These are phyloP conservation scores for Nipponacmea schrenckii DNA, from an alignment of 2,888 invertebrate species.

Conservation along the genomic window DNA sequence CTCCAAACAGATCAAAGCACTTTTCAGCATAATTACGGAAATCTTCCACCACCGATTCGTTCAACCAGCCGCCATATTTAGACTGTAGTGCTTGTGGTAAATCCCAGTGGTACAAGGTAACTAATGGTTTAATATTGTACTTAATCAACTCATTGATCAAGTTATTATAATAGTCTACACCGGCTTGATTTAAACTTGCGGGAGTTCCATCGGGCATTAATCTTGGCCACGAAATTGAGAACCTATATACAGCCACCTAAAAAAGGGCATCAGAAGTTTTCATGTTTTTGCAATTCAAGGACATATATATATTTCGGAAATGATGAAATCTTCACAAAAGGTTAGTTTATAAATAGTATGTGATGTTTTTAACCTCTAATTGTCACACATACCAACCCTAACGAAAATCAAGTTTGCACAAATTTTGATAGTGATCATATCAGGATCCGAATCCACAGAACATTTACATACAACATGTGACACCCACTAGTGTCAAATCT, in stretches of 20 bases:
- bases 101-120: conserved; percentile 71
- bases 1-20: conserved; percentile 59
- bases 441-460: too few relatives aligned
- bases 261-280: conserved; percentile 6
- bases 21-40: conserved; percentile 61
- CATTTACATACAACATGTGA: too few relatives aligned
- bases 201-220: conserved; percentile 76
- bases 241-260: conserved; percentile 64
- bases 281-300: too few relatives aligned
- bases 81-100: conserved; percentile 63
- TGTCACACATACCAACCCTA: too few relatives aligned
- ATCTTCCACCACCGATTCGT: conserved; percentile 42
- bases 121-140: conserved; percentile 73
- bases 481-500: too few relatives aligned
- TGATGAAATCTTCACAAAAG: too few relatives aligned
- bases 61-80: conserved; percentile 65
- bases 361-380: too few relatives aligned
- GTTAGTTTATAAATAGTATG: too few relatives aligned
- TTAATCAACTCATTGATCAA: conserved; percentile 77
- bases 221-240: conserved; percentile 77
- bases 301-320: too few relatives aligned
- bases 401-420: too few relatives aligned
- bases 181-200: conserved; percentile 73
- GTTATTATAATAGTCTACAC: conserved; percentile 80
- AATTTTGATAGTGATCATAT: too few relatives aligned